These are phyloP conservation scores for Parauchenoglanis ngamensis DNA, from an alignment of 2,797 vertebrate species.

Conservation along the genomic window DNA sequence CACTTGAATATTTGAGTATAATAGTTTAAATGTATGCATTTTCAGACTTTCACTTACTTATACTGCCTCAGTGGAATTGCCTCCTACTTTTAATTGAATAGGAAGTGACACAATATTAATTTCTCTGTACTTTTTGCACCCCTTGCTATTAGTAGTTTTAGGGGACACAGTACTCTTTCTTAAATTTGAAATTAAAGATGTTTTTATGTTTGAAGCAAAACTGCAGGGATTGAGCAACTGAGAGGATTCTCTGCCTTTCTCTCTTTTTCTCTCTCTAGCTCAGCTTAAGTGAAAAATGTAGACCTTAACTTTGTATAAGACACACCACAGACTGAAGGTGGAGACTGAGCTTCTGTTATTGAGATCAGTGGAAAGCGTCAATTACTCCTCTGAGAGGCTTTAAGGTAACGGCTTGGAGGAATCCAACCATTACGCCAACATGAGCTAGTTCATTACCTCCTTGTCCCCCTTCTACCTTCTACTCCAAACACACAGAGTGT, in stretches of 20 bases:
- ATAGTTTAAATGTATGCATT: not conserved
- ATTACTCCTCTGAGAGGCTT: slow-evolving; percentile 66
- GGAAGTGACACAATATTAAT: not conserved
- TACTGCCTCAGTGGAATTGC: not conserved
- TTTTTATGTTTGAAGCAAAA: not conserved
- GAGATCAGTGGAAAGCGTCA: slow-evolving; percentile 62
- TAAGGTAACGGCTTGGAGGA: slow-evolving; percentile 63
- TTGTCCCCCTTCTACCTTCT: not conserved
- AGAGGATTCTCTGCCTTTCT: not conserved
- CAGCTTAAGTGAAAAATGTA: not conserved
- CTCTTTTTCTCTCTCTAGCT: not conserved
- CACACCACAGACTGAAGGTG: slow-evolving; percentile 55
- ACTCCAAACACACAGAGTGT: slow-evolving; percentile 19
- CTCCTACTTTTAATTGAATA: not conserved
- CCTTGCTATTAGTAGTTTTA: not conserved
- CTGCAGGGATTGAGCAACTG: not conserved
- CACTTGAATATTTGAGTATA: too few relatives aligned
- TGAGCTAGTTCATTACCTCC: slow-evolving; percentile 49
- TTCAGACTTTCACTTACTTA: not conserved
- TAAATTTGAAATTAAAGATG: not conserved
- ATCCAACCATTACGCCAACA: slow-evolving; percentile 59
- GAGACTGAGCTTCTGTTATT: slow-evolving; percentile 66
- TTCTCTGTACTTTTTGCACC: not conserved
- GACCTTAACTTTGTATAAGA: not conserved
- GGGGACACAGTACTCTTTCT: not conserved